These are phyloP conservation scores for Holacanthus passer DNA, from an alignment of 2,113 vertebrate species.

Conservation along the genomic window DNA sequence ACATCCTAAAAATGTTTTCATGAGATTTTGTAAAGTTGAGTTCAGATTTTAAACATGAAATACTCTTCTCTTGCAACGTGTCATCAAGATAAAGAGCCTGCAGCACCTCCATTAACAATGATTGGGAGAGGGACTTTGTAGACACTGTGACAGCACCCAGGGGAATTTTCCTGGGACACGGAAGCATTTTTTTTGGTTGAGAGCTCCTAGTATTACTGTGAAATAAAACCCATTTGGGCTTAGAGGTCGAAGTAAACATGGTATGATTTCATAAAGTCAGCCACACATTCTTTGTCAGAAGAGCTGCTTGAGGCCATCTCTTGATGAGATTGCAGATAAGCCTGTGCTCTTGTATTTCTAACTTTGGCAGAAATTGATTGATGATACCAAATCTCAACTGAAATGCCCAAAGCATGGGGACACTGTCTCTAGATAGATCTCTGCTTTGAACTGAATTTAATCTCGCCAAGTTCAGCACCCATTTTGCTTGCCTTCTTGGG, in stretches of 20 bases:
- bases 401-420: conserved; percentile 35
- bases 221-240: conserved; percentile 59
- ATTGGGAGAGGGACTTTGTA: conserved; percentile 55
- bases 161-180: conserved; percentile 48
- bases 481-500: neutral
- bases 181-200: conserved; percentile 50
- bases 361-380: conserved; percentile 54
- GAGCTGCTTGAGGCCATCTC: conserved; percentile 50
- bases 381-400: conserved; percentile 48
- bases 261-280: conserved; percentile 62
- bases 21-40: conserved; percentile 14
- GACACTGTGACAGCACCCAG: conserved; percentile 57
- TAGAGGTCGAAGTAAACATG: conserved; percentile 64
- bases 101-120: conserved; percentile 55
- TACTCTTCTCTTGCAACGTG: no score
- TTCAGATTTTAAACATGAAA: conserved; percentile 40
- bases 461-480: conserved; percentile 10
- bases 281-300: conserved; percentile 42
- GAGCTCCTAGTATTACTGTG: conserved; percentile 43
- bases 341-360: conserved; percentile 36
- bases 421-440: conserved; percentile 17
- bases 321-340: conserved; percentile 57
- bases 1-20: conserved; percentile 27
- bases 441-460: conserved; percentile 25
- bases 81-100: conserved; percentile 52